Evolutionary conservation across 2,797 vertebrate species (phyloP).

Genomic region (Atherinosoma microstoma): DNA sequence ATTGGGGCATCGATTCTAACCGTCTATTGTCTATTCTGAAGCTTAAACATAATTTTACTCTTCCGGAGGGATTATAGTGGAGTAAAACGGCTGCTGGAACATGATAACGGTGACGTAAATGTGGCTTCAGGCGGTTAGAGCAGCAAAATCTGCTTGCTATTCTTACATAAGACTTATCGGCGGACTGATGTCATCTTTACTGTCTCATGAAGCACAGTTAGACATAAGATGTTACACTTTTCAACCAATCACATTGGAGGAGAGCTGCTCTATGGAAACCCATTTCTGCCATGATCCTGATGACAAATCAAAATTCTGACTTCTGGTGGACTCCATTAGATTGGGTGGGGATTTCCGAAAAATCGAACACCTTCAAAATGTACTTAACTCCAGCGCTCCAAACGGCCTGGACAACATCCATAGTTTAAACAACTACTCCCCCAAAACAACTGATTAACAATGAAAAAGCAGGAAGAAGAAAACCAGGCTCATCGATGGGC

Average conservation of each 20-base stretch:
- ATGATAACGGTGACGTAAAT: conserved; percentile 43
- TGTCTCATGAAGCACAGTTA: not conserved
- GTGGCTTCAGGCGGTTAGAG: conserved; percentile 29
- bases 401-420: too few species aligned
- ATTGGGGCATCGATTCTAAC: not conserved
- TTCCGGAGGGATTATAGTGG: not conserved
- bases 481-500: too few species aligned
- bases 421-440: too few species aligned
- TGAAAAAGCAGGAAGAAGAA: too few species aligned
- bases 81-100: not conserved
- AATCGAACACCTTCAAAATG: too few species aligned
- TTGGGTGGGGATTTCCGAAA: too few species aligned
- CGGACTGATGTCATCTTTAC: conserved; percentile 22
- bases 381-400: too few species aligned
- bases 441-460: too few species aligned
- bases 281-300: not conserved
- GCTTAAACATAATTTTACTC: not conserved
- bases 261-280: not conserved
- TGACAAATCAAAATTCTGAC: not conserved
- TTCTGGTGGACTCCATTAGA: too few species aligned
- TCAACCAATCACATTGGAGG: not conserved
- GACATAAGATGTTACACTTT: not conserved
- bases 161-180: conserved; percentile 47
- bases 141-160: conserved; percentile 35
- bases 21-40: not conserved